A percentile compares a stretch with the other conserved stretches of the same genome.
Evolutionary conservation across 35 echinoderm and acorn worm species (phyloP).

Genomic region (Acanthaster planci): DNA sequence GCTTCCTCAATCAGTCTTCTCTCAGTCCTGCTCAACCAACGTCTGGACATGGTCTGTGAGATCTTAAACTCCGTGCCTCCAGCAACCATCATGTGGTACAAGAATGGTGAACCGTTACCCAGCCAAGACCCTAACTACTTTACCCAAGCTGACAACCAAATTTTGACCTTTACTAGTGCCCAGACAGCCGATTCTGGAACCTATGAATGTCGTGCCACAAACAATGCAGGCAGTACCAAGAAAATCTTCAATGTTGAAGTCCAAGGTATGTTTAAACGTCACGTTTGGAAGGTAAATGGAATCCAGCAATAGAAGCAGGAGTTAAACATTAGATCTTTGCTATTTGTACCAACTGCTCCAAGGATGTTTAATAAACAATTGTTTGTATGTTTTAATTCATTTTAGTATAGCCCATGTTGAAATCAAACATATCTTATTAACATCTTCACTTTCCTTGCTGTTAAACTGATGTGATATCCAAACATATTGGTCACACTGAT

Average conservation of each 20-base stretch:
- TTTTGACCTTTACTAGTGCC: constrained; percentile 26
- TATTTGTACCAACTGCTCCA: too few relatives aligned
- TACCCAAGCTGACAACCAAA: constrained; percentile 48
- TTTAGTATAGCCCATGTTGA: too few relatives aligned
- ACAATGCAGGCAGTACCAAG: constrained; percentile 60
- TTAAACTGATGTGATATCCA: too few relatives aligned
- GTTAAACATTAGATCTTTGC: too few relatives aligned
- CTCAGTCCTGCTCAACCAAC: constrained; percentile 42
- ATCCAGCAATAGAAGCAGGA: too few relatives aligned
- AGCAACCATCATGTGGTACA: constrained; percentile 75
- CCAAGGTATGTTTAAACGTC: constrained; percentile 46
- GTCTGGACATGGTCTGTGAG: constrained; percentile 45
- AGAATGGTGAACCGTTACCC: constrained; percentile 54
- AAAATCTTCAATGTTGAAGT: constrained; percentile 75
- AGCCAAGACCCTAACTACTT: constrained; percentile 41
- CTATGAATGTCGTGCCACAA: constrained; percentile 74
- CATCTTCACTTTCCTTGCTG: too few relatives aligned
- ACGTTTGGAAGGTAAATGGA: too few relatives aligned
- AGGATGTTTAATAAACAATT: too few relatives aligned
- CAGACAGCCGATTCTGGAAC: constrained; percentile 49
- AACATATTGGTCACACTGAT: too few relatives aligned
- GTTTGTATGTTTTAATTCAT: too few relatives aligned
- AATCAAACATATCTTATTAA: too few relatives aligned
- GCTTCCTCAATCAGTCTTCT: neutral
- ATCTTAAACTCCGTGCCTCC: constrained; percentile 62